A percentile compares a stretch with the other conserved stretches of the same genome.
phyloP scores from a whole-genome alignment of 92 coral and sea anemone genomes.

The Siderastrea radians region DNA sequence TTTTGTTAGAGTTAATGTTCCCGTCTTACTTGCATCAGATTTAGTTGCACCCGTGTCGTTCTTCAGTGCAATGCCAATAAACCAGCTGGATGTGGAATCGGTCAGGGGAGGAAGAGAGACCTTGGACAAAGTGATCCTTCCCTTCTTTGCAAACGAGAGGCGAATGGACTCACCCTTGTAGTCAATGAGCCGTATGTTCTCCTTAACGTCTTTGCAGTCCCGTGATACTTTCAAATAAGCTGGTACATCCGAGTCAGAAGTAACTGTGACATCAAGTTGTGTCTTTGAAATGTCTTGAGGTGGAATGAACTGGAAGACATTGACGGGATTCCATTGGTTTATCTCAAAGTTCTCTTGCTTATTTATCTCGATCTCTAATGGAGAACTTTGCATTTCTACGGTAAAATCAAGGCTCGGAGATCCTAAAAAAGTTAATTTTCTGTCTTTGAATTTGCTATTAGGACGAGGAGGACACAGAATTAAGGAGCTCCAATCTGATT shows the following conservation, averaged over 20 bases:
- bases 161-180: constrained; percentile 54
- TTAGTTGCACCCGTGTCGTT: constrained; percentile 2
- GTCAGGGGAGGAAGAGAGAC: constrained; percentile 69
- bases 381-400: constrained; percentile 32
- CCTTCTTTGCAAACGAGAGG: constrained; percentile 67
- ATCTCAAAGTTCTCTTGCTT: constrained; percentile 10
- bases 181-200: constrained; percentile 24
- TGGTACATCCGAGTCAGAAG: constrained; percentile 24
- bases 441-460: constrained; percentile 6
- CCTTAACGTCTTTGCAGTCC: constrained; percentile 57
- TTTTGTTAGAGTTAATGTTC: constrained; percentile 24
- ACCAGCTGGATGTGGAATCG: constrained; percentile 54
- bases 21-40: constrained; percentile 34
- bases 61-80: constrained; percentile 76
- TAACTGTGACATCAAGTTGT: constrained; percentile 77
- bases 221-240: constrained; percentile 75
- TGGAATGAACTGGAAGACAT: constrained; percentile 55
- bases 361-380: constrained; percentile 9
- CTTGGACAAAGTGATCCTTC: constrained; percentile 84
- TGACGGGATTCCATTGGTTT: not conserved
- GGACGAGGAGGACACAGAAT: constrained; percentile 13
- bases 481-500: constrained; percentile 14
- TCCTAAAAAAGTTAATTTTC: constrained; percentile 57
- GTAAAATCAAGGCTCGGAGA: constrained; percentile 61
- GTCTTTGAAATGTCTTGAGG: constrained; percentile 19